These are phyloP conservation scores for Empidonax traillii DNA, from an alignment of 2,113 vertebrate species.

Conservation along the genomic window DNA sequence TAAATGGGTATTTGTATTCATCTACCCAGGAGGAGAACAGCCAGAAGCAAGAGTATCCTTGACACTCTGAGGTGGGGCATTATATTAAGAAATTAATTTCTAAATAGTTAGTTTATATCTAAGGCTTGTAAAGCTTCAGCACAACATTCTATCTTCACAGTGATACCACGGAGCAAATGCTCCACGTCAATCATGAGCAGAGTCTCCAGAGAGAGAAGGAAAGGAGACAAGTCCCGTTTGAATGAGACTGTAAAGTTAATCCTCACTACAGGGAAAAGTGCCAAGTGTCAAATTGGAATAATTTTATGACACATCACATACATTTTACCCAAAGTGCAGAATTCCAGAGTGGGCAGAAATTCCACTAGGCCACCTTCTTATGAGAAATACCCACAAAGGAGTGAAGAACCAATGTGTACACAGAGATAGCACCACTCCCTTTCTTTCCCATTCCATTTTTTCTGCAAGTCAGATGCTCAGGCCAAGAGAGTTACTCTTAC, in stretches of 20 bases:
- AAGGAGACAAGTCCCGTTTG: rapidly evolving
- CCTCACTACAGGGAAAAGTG: background rate
- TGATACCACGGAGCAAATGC: background rate
- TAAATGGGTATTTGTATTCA: background rate
- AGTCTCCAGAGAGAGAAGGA: background rate
- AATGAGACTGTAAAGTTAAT: background rate
- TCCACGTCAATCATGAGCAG: background rate
- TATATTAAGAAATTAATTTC: background rate
- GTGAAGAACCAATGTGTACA: background rate
- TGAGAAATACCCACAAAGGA: background rate
- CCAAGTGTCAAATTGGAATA: background rate
- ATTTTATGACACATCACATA: background rate
- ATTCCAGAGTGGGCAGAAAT: background rate
- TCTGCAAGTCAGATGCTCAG: background rate
- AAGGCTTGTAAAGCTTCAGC: background rate
- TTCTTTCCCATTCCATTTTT: background rate
- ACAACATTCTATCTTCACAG: background rate
- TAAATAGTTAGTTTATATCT: background rate
- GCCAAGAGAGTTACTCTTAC: background rate
- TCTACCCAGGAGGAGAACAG: background rate
- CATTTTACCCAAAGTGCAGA: background rate
- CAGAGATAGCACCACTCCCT: background rate
- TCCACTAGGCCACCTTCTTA: background rate
- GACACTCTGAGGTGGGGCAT: too few relatives aligned
- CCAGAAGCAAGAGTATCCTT: background rate